Conservation (phyloP, 2,888 invertebrate genomes). For the Parapristionchus giblindavisi region DNA sequence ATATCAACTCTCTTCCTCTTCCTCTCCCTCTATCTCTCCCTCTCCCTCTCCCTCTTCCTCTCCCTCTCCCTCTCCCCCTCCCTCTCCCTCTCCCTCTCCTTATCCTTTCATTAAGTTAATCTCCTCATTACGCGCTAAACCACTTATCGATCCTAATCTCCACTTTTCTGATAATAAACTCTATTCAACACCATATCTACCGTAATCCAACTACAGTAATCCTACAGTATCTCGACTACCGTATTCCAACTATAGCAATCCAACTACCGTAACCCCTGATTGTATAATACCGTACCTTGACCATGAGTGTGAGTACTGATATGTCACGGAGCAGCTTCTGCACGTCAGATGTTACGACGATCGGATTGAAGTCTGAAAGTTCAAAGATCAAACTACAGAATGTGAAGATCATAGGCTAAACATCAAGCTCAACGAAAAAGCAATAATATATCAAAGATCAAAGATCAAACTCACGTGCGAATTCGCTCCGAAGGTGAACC, state of each 20-base stretch:
- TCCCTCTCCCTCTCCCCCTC: too few relatives aligned
- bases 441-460: too few relatives aligned
- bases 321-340: slow-evolving; percentile 11
- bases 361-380: neutral
- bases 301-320: slow-evolving; percentile 8
- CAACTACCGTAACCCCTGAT: neutral
- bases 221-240: too few relatives aligned
- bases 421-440: too few relatives aligned
- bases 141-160: neutral
- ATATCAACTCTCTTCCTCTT: too few relatives aligned
- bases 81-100: neutral
- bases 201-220: slow-evolving; percentile 10
- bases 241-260: too few relatives aligned
- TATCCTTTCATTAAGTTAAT: too few relatives aligned
- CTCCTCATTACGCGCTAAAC: slow-evolving; percentile 6
- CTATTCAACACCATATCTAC: neutral
- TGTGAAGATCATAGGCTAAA: too few relatives aligned
- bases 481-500: slow-evolving; percentile 10
- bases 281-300: neutral
- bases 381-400: neutral
- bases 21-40: too few relatives aligned
- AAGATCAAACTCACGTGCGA: slow-evolving; percentile 20
- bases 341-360: neutral
- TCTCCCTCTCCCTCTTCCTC: too few relatives aligned
- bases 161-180: neutral